Base-by-base conservation (phyloP, 53 echinoderm and acorn worm species). In the Holothuria leucospilota region DNA sequence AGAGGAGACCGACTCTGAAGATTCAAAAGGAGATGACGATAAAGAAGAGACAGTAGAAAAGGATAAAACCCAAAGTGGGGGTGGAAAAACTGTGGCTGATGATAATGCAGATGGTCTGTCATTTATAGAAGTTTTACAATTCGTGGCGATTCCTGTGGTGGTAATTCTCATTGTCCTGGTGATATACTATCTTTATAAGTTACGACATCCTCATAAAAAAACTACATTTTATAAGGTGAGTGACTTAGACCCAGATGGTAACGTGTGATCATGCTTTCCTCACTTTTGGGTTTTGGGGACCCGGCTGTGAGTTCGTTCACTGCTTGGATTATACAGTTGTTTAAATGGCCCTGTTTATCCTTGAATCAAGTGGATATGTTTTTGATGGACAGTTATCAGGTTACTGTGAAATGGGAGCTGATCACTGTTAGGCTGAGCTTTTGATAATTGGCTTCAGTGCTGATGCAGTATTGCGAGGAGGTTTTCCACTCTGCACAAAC, bases 221-320 rank as follows among this genome's bases (percentile, higher is more conserved):
- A 87, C 90, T 42, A 93, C 85, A 40, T 93, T 90, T 81, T 90
- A 86, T 56, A 77, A 87, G 59, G 90, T 93, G 13, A 69, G 93
- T 53, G 93, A 93, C 29, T 82, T 87, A 27, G 93, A 92, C 26
- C 71, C 70, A 6, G 79, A 79, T 6, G 29, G 74, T 20, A 16
- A 15, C 1, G 56, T 18, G 15, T 56, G 56, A 56, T 56, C 3
- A 56, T 7, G 56, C 56, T 56, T 15, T 46, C 46, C 56, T 56
- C 56, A 56, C 46, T 16, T 0, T 56, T 1, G 18, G 56, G 18
- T 56, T 56, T 18, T 56, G 18, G 52, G 18, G 56, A 56, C 56
- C 56, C 18, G 0, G 15, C 1, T 56, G 46, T 56, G 16, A 56
- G 56, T 16, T 18, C 56, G 0, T 56, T 56, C 4, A 16, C 16